A percentile compares a stretch with the other conserved stretches of the same genome.
These are phyloP conservation scores for Drosophila neotestacea DNA, from an alignment of 2,888 invertebrate genomes.

Conservation along the genomic window DNA sequence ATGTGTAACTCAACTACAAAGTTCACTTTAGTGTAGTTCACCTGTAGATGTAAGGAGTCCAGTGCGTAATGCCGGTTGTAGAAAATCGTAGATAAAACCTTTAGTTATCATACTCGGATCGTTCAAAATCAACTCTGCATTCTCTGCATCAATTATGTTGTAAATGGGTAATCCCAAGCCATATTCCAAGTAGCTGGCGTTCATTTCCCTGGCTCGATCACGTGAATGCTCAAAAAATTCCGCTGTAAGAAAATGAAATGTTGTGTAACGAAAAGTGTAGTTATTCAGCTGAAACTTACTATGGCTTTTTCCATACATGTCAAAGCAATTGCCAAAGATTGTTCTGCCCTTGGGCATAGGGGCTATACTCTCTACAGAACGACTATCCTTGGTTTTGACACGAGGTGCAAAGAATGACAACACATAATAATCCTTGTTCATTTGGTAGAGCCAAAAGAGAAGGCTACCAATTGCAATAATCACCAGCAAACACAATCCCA, in stretches of 20 bases:
- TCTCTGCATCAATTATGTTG: slow-evolving; percentile 76
- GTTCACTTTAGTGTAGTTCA: background rate
- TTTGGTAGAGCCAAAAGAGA: slow-evolving; percentile 51
- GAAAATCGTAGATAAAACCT: slow-evolving; percentile 66
- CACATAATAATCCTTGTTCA: slow-evolving; percentile 63
- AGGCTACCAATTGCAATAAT: slow-evolving; percentile 39
- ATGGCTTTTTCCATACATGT: slow-evolving; percentile 56
- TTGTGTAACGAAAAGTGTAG: background rate
- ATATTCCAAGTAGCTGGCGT: slow-evolving; percentile 68
- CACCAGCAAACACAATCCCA: slow-evolving; percentile 42
- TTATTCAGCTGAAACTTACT: slow-evolving; percentile 23
- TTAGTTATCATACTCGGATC: slow-evolving; percentile 74
- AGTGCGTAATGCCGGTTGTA: slow-evolving; percentile 73
- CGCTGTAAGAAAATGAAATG: slow-evolving; percentile 37
- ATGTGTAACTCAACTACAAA: too few species aligned
- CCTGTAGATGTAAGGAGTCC: slow-evolving; percentile 77
- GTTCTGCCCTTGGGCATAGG: slow-evolving; percentile 59
- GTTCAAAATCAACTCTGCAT: slow-evolving; percentile 72
- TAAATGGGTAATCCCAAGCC: slow-evolving; percentile 52
- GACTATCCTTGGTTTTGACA: slow-evolving; percentile 73
- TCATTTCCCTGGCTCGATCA: slow-evolving; percentile 23
- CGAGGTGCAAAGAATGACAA: slow-evolving; percentile 62
- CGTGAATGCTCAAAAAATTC: slow-evolving; percentile 60
- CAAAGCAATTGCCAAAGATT: slow-evolving; percentile 80
- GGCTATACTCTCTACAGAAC: slow-evolving; percentile 59